Percentiles rank a stretch among this genome's conserved stretches.
Conservation (phyloP, 2,888 invertebrate genomes). For the Microctonus brassicae region DNA sequence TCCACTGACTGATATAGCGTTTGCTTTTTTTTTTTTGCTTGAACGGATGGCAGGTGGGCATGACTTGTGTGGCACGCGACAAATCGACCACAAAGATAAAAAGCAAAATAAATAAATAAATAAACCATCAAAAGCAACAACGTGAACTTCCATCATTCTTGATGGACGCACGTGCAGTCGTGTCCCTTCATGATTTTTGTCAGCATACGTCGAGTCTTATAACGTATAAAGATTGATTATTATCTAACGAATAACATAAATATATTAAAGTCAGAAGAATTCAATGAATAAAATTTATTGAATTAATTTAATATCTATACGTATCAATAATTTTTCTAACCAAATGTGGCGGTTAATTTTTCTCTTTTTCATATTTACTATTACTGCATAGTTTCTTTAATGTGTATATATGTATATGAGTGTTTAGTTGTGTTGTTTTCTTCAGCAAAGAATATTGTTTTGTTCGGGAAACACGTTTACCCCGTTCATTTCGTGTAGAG, state of each 20-base stretch:
- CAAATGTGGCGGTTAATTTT: background rate
- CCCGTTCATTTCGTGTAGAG: conserved; percentile 24
- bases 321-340: background rate
- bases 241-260: background rate
- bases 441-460: conserved; percentile 24
- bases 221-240: background rate
- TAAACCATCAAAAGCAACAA: background rate
- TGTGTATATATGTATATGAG: background rate
- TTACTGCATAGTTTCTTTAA: too few species aligned
- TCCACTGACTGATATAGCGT: conserved; percentile 44
- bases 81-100: conserved; percentile 56
- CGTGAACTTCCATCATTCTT: background rate
- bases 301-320: background rate
- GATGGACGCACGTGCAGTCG: background rate
- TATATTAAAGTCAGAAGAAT: background rate
- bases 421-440: conserved; percentile 13
- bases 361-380: background rate
- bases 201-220: background rate
- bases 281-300: background rate
- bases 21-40: conserved; percentile 54
- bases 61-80: conserved; percentile 61
- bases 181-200: background rate
- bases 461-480: conserved; percentile 38
- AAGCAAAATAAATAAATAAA: conserved; percentile 4
- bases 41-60: conserved; percentile 58